Conservation (phyloP, 2,888 invertebrate species). For the Dascillus cervinus region DNA sequence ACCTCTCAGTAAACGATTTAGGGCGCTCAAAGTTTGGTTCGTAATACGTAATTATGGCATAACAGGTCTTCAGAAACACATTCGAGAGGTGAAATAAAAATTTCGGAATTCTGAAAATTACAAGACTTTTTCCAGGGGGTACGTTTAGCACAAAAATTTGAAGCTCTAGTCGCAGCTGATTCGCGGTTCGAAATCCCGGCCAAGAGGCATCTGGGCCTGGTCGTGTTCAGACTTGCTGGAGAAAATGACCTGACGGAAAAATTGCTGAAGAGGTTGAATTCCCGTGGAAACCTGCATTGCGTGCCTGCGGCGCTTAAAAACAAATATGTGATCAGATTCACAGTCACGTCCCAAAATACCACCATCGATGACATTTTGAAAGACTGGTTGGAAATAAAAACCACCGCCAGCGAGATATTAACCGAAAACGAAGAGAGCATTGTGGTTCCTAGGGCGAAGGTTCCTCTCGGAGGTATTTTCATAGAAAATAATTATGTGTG, state of each 20-base stretch:
- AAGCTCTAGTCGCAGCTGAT: slow-evolving; percentile 76
- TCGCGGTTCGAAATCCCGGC: slow-evolving; percentile 86
- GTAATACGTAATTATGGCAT: slow-evolving; percentile 91
- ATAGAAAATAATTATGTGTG: too few relatives aligned
- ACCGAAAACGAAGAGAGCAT: slow-evolving; percentile 50
- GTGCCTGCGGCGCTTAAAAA: slow-evolving; percentile 91
- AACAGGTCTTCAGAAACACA: slow-evolving; percentile 84
- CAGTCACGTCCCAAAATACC: slow-evolving; percentile 84
- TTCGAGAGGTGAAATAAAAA: slow-evolving; percentile 84
- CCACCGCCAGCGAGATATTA: slow-evolving; percentile 63
- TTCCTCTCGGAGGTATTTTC: slow-evolving; percentile 75
- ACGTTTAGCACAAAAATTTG: slow-evolving; percentile 82
- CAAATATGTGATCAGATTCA: slow-evolving; percentile 85
- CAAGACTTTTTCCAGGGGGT: slow-evolving; percentile 85
- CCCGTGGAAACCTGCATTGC: slow-evolving; percentile 82
- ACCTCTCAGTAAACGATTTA: slow-evolving; percentile 85
- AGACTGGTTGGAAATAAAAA: slow-evolving; percentile 83
- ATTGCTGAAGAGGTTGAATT: slow-evolving; percentile 79
- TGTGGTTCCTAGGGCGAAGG: slow-evolving; percentile 49
- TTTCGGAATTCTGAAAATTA: too few relatives aligned
- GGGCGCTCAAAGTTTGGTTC: slow-evolving; percentile 93
- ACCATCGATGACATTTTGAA: slow-evolving; percentile 68
- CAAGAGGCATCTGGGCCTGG: slow-evolving; percentile 76
- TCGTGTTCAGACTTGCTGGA: slow-evolving; percentile 82
- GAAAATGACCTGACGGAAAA: slow-evolving; percentile 83